Evolutionary conservation across 1,140 invertebrate genomes (phyloP).

Genomic region (Muscidifurax raptorellus): DNA sequence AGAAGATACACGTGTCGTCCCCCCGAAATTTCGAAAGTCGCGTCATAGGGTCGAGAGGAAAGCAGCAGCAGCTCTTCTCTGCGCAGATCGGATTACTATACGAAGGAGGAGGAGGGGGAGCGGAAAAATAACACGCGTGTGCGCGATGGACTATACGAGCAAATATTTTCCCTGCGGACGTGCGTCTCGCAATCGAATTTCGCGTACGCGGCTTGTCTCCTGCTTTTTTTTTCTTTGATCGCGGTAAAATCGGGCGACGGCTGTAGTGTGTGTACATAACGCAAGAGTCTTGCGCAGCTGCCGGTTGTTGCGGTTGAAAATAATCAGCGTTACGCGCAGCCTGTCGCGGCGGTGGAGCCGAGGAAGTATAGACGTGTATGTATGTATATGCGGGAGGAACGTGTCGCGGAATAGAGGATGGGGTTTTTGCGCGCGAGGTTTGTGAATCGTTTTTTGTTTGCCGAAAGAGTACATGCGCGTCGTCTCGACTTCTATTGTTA

Average conservation of each 20-base stretch:
- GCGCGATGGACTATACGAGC: background rate
- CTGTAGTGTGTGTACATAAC: background rate
- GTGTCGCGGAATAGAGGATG: background rate
- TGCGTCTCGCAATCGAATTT: conserved; percentile 14
- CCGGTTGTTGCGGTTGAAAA: background rate
- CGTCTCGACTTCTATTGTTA: background rate
- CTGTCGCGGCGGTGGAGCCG: too few species aligned
- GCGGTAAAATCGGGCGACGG: background rate
- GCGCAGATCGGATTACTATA: background rate
- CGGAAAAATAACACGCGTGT: background rate
- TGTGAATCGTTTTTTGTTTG: background rate
- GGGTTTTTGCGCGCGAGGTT: too few species aligned
- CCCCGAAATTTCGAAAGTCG: background rate
- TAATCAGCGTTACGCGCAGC: background rate
- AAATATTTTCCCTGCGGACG: conserved; percentile 6
- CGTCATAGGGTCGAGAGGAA: background rate
- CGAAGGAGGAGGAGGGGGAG: background rate
- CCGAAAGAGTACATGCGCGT: too few species aligned
- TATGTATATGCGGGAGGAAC: too few species aligned
- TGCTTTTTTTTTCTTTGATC: background rate
- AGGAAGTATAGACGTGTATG: too few species aligned
- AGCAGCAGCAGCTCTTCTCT: background rate
- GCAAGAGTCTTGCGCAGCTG: background rate
- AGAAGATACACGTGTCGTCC: background rate
- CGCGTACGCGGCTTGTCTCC: background rate